Conservation (phyloP, 2,888 invertebrate genomes). For the Oxystoma pomonae region DNA sequence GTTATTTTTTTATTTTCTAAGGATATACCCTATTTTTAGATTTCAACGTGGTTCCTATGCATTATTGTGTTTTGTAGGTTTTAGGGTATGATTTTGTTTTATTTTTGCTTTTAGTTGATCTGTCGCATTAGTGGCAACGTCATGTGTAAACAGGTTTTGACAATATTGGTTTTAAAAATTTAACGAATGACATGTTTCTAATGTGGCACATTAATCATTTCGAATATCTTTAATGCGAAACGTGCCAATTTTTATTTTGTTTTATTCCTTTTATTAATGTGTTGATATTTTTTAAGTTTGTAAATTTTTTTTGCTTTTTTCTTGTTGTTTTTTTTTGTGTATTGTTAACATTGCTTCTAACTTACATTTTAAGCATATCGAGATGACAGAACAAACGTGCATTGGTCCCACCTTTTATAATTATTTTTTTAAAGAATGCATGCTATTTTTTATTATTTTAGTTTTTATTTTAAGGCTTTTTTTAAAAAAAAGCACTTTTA, state of each 20-base stretch:
- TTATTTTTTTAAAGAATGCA: background rate
- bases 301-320: background rate
- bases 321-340: background rate
- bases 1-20: background rate
- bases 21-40: background rate
- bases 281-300: background rate
- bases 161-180: background rate
- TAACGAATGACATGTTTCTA: background rate
- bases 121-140: background rate
- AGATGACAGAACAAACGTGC: background rate
- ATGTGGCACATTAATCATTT: background rate
- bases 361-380: background rate
- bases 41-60: background rate
- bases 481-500: background rate
- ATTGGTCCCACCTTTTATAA: background rate
- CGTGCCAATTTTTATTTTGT: background rate
- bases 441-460: background rate
- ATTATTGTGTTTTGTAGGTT: background rate
- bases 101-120: background rate
- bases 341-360: no score
- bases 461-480: background rate
- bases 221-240: background rate
- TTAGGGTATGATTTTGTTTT: background rate
- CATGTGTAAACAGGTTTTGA: background rate
- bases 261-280: background rate